A percentile compares a stretch with the other conserved stretches of the same genome.
Evolutionary conservation across 2,797 vertebrate species (phyloP).

Genomic region (Lithobates sylvaticus): DNA sequence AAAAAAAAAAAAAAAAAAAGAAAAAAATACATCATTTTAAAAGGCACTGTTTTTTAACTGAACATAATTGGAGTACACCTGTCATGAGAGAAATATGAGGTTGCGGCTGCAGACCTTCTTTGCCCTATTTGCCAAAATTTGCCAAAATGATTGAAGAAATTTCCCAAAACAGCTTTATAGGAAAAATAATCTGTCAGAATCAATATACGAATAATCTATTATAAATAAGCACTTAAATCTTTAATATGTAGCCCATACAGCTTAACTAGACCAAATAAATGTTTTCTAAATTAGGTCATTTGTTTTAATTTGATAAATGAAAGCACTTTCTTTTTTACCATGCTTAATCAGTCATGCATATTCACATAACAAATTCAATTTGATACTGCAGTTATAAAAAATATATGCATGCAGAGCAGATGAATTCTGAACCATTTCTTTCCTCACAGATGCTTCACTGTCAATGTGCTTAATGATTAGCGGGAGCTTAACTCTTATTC

Average conservation of each 20-base stretch:
- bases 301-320: slow-evolving; percentile 52
- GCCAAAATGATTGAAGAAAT: not conserved
- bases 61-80: too few species aligned
- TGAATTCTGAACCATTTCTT: slow-evolving; percentile 37
- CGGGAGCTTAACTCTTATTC: slow-evolving; percentile 13
- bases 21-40: too few species aligned
- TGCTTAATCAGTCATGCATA: slow-evolving; percentile 53
- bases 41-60: too few species aligned
- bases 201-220: not conserved
- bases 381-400: slow-evolving; percentile 50
- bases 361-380: slow-evolving; percentile 55
- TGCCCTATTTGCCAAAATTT: not conserved
- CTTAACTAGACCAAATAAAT: slow-evolving; percentile 30
- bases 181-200: not conserved
- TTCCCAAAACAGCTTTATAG: not conserved
- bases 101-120: not conserved
- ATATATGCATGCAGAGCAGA: slow-evolving; percentile 58
- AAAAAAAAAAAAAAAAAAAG: too few species aligned
- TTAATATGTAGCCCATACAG: slow-evolving; percentile 7
- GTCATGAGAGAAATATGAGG: not conserved
- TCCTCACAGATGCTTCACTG: slow-evolving; percentile 34
- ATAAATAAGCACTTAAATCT: slow-evolving; percentile 8
- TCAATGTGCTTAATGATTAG: slow-evolving; percentile 26
- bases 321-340: slow-evolving; percentile 52
- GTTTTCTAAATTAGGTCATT: slow-evolving; percentile 37